Evolutionary conservation across 1,140 invertebrate species (phyloP).

Genomic region (Oryctes rhinoceros): DNA sequence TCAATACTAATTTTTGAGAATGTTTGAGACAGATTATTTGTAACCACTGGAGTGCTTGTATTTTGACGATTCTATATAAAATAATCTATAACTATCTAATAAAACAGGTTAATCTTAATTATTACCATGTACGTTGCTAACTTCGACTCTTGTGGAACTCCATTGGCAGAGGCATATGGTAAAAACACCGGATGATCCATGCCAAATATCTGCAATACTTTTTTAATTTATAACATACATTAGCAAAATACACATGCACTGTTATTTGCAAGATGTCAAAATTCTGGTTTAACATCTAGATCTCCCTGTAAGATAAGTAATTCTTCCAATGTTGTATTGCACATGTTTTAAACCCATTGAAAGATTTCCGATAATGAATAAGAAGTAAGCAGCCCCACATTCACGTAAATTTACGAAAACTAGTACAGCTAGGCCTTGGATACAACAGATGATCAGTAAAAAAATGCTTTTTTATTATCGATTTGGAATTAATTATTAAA

Average conservation of each 20-base stretch:
- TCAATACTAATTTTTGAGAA: slow-evolving; percentile 68
- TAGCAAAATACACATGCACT: slow-evolving; percentile 32
- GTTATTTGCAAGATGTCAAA: slow-evolving; percentile 36
- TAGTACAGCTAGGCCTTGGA: slow-evolving; percentile 18
- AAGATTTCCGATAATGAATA: slow-evolving; percentile 8
- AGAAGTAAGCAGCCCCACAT: slow-evolving; percentile 15
- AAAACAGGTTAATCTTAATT: slow-evolving; percentile 6
- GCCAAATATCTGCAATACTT: slow-evolving; percentile 38
- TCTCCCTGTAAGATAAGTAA: slow-evolving; percentile 1
- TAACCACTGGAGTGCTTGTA: slow-evolving; percentile 62
- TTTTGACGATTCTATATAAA: slow-evolving; percentile 66
- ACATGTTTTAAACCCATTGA: slow-evolving; percentile 15
- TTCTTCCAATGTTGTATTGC: slow-evolving; percentile 19
- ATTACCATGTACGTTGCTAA: slow-evolving; percentile 70
- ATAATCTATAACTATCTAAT: slow-evolving; percentile 29
- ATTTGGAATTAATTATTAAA: slow-evolving; percentile 27
- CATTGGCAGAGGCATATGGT: slow-evolving; percentile 69
- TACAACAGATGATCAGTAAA: slow-evolving; percentile 31
- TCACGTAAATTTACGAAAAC: slow-evolving; percentile 29
- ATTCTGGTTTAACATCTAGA: slow-evolving; percentile 17
- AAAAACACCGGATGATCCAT: slow-evolving; percentile 55
- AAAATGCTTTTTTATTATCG: slow-evolving; percentile 26
- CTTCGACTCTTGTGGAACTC: slow-evolving; percentile 84
- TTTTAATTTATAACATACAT: slow-evolving; percentile 37
- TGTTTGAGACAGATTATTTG: slow-evolving; percentile 65